These are phyloP conservation scores for Magallana nippona DNA, from an alignment of 2,888 invertebrate genomes.

Conservation along the genomic window DNA sequence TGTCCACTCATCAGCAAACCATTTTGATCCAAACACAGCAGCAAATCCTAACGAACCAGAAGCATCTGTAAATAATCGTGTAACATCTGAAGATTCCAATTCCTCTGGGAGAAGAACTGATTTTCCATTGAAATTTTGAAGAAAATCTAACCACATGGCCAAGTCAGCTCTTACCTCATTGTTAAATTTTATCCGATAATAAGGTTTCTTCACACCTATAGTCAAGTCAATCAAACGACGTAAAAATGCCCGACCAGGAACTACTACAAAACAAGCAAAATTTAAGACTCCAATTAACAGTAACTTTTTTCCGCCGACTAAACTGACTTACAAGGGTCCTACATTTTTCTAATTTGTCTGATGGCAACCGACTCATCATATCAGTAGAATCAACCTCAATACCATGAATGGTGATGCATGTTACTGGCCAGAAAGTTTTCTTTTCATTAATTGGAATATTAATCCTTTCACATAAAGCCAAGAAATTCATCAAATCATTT, in stretches of 20 bases:
- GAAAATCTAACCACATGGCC: no score
- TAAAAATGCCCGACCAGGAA: no score
- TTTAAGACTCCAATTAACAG: no score
- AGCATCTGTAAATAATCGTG: conserved; percentile 26
- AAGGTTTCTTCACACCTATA: background rate
- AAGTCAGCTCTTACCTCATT: conserved; percentile 4
- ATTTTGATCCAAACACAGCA: conserved; percentile 25
- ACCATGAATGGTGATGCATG: conserved; percentile 35
- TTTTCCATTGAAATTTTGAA: no score
- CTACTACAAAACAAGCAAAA: no score
- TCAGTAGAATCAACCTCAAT: background rate
- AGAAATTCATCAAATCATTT: conserved; percentile 13
- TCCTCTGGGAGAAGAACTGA: no score
- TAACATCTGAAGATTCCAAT: conserved; percentile 11
- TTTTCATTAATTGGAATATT: conserved; percentile 19
- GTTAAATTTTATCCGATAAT: background rate
- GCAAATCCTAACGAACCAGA: conserved; percentile 37
- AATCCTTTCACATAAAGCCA: conserved; percentile 15
- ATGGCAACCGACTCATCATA: conserved; percentile 34
- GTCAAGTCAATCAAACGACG: background rate
- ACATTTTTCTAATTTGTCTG: conserved; percentile 40
- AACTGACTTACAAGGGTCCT: no score
- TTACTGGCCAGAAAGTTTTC: conserved; percentile 23
- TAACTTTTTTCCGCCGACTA: no score
- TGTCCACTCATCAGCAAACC: conserved; percentile 17